Evolutionary conservation across 2,113 vertebrate genomes (phyloP), one percentile per base, ranked within the genome.

Genomic region (Gnathochromis pfefferi): DNA sequence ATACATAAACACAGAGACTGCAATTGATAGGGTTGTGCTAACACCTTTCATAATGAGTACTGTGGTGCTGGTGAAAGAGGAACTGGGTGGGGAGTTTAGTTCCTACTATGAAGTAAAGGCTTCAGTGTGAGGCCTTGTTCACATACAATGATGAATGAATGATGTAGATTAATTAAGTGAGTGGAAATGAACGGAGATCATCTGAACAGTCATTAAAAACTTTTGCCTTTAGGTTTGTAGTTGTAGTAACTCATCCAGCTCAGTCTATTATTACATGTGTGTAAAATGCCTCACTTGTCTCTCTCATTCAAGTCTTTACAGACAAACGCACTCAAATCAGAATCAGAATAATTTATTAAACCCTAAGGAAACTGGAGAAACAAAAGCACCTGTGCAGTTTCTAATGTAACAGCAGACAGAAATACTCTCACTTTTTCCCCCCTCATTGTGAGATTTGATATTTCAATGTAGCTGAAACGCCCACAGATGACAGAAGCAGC

Each of bases 141-240:
- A 42, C 65, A 42, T 42, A 16, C 65, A 70, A 3, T 23, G n/a
- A 73, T 45, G 65, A 73, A 42, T 45, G 21, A 73, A 42, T 45
- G 65, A 73, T 70, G 12, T 9, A 42, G 38, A 26, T 16, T 42
- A 70, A 5, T 42, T 45, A 13, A 73, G 3, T 73, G 40, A 73
- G 21, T 0, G 8, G 38, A 45, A 23, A 42, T 45, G 13, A 42
- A 23, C 2, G 2, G 65, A 73, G 7, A 42, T 70, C 38, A 70
- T 16, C 38, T 42, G 65, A 70, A 0, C 0, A 45, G 38, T 26
- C 65, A 42, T 63, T 70, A 73, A 45, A 1, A 0, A 0, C 2
- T 5, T 23, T 42, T 42, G n/a, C 38, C 38, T 42, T 70, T 9
- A 42, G 35, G n/a, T 3, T 42, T 6, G 35, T 70, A 40, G 7